Base-by-base conservation (phyloP, 2,113 vertebrate genomes). In the Pogona vitticeps region DNA sequence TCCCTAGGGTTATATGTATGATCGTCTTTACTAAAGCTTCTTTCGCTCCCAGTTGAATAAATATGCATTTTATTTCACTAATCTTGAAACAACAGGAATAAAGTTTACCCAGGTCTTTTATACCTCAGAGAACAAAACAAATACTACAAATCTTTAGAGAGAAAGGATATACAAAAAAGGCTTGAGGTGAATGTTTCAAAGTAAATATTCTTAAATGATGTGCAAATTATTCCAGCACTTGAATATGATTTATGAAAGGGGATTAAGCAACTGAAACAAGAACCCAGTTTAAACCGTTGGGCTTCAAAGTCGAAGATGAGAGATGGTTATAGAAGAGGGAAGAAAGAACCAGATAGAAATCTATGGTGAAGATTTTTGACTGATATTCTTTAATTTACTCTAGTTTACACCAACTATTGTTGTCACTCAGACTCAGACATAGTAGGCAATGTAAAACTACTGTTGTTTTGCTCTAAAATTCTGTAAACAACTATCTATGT, bases 151-250 rank as follows among this genome's bases (percentile, higher is more conserved):
- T 96, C 97, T 97, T 97, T 94, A 92, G 96, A 96, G 96, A 94
- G 92, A 95, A 96, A 95, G 95, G 95, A 96, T 97, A 97, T 96
- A 97, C 95, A 95, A 96, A 96, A 85, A 97, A 96, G 96, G 96
- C 95, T 97, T 94, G 96, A 97, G 97, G 97, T 97, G 97, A 97
- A 96, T 96, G 96, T 97, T 97, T 97, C 97, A 97, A 97, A 97
- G 97, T 96, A 97, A 97, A 97, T 96, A 97, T 92, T 96, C 94
- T 96, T 97, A 97, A 97, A 97, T 89, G 95, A 97, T 97, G 96
- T 97, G 97, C 96, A 97, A 97, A 97, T 97, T 96, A 97, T 96
- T 97, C 96, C 94, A 95, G 95, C 93, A 95, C 96, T 97, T 96
- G 95, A 96, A 96, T 95, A 95, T 96, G 96, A 96, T 96, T 97